A percentile compares a stretch with the other conserved stretches of the same genome.
Evolutionary conservation across 2,888 invertebrate species (phyloP).

Genomic region (Iphiclides podalirius): DNA sequence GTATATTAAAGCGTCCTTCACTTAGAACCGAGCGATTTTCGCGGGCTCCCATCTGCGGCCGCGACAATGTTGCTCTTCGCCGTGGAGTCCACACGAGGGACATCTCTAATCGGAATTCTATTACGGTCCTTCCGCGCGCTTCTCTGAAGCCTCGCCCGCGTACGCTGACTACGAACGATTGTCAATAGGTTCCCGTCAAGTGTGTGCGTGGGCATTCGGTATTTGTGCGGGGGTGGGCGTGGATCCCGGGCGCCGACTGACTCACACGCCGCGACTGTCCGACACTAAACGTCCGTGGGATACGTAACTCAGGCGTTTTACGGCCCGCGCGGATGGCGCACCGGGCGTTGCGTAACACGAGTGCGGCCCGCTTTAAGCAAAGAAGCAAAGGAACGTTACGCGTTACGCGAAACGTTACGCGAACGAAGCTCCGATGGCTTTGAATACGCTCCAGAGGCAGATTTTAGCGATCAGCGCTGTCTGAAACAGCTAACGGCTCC

Average conservation of each 20-base stretch:
- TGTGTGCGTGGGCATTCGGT: constrained; percentile 26
- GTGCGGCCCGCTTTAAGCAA: constrained; percentile 50
- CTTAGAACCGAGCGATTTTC: constrained; percentile 46
- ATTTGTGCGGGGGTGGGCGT: constrained; percentile 51
- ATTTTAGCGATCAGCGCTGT: too few species aligned
- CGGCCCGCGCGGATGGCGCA: constrained; percentile 68
- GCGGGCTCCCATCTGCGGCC: constrained; percentile 50
- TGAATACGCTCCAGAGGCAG: too few species aligned
- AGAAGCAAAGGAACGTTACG: too few species aligned
- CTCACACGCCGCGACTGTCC: constrained; percentile 77
- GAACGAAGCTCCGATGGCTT: too few species aligned
- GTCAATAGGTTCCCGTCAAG: constrained; percentile 24
- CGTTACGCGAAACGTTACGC: too few species aligned
- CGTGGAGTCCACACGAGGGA: constrained; percentile 47
- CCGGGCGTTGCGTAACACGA: constrained; percentile 70
- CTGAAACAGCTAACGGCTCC: too few species aligned
- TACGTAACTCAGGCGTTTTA: constrained; percentile 76
- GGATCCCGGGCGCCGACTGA: constrained; percentile 69
- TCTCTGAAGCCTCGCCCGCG: constrained; percentile 37
- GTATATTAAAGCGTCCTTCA: constrained; percentile 70
- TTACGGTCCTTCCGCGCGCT: constrained; percentile 47
- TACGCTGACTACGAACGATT: constrained; percentile 34
- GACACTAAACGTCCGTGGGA: constrained; percentile 70
- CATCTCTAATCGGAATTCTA: constrained; percentile 62
- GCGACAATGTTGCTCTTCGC: constrained; percentile 57